phyloP scores from a whole-genome alignment of 2,797 vertebrate genomes.

The Chelidonichthys spinosus region DNA sequence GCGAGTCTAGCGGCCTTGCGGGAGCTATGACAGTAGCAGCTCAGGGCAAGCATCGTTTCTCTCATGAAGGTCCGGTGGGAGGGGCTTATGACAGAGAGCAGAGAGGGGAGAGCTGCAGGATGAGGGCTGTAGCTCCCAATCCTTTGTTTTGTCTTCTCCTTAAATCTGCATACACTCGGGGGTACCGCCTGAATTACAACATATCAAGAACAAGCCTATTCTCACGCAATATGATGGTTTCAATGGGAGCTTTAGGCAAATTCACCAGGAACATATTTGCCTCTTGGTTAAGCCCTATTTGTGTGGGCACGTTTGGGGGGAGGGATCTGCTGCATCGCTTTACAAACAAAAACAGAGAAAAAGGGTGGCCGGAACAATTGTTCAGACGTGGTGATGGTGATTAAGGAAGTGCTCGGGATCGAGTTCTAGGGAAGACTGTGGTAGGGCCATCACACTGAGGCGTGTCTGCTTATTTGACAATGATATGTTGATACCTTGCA shows the following conservation, averaged over 20 bases:
- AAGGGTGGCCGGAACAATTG: not conserved
- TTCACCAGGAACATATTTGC: not conserved
- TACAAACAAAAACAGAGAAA: not conserved
- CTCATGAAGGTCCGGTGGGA: not conserved
- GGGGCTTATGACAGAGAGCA: too few relatives aligned
- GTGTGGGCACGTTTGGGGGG: not conserved
- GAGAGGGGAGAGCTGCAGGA: too few relatives aligned
- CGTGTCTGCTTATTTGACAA: not conserved
- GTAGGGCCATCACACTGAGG: not conserved
- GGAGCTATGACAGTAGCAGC: too few relatives aligned
- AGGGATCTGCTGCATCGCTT: not conserved
- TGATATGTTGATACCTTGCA: not conserved
- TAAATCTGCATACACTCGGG: not conserved
- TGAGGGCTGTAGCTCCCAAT: not conserved
- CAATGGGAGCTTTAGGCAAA: not conserved
- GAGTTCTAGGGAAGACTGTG: slow-evolving; percentile 10
- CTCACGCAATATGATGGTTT: not conserved
- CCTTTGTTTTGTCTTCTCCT: not conserved
- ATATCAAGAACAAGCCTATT: not conserved
- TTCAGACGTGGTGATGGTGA: slow-evolving; percentile 1
- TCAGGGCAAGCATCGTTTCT: too few relatives aligned
- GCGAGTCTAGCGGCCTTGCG: too few relatives aligned
- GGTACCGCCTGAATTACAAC: not conserved
- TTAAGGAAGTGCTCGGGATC: slow-evolving; percentile 1
- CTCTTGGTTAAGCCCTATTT: not conserved